A percentile compares a stretch with the other conserved stretches of the same genome.
Evolutionary conservation across 2,113 vertebrate species (phyloP).

Genomic region (Petroica traversi): DNA sequence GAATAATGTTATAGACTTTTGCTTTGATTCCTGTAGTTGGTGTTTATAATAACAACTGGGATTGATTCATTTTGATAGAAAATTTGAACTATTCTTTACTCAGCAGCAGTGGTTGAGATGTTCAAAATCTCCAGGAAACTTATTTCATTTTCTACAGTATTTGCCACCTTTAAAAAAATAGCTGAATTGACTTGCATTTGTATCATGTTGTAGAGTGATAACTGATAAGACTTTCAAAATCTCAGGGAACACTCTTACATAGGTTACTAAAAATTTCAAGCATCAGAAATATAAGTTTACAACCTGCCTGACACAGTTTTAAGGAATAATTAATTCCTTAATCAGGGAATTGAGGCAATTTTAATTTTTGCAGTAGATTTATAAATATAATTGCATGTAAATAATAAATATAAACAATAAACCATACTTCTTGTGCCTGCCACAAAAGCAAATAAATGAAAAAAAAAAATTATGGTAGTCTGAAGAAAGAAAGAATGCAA

Average conservation of each 20-base stretch:
- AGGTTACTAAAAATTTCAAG: neutral
- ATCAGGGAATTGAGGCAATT: neutral
- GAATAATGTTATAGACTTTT: neutral
- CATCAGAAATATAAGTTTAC: neutral
- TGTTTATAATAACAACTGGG: neutral
- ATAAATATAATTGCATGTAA: neutral
- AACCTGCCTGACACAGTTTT: neutral
- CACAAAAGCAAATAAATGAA: accelerated
- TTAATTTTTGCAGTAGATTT: neutral
- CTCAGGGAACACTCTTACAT: neutral
- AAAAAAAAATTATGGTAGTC: neutral
- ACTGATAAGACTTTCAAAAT: neutral
- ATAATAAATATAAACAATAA: neutral
- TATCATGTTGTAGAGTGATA: neutral
- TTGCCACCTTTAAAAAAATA: neutral
- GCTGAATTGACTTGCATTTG: neutral
- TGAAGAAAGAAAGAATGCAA: neutral
- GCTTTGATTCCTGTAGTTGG: neutral
- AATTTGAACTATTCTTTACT: neutral
- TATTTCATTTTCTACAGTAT: neutral
- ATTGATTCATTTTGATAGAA: neutral
- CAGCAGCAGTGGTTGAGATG: accelerated
- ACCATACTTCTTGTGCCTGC: neutral
- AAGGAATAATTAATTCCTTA: no score
- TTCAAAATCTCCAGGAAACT: neutral